Evolutionary conservation across 2,113 vertebrate genomes (phyloP), one percentile per base, ranked within the genome.

Genomic region (Thryonomys swinderianus): DNA sequence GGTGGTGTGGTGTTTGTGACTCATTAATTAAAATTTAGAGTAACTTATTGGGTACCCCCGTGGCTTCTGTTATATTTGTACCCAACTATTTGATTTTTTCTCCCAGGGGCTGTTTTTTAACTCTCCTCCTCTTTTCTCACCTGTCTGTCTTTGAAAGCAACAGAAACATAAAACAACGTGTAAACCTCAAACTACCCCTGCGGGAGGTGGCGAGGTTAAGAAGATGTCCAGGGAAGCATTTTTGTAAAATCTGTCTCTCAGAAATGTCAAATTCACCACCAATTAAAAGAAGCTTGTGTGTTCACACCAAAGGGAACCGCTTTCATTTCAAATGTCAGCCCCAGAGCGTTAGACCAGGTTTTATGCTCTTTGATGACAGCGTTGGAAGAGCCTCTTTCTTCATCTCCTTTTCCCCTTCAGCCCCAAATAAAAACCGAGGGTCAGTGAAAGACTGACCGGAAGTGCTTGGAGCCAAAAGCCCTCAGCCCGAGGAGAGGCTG

Each of bases 1-100:
- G 80, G 57, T 92, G 87, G 84, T 93, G 91, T 95, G 94, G 79
- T 90, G 94, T 97, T 96, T 83, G 95, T 91, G 95, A 91, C 96
- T 96, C 95, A 95, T 95, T 96, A 95, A 97, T 97, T 97, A 97
- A 98, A 97, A 97, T 95, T 96, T 94, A 94, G 88, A 96, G 91
- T 81, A 95, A 94, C 95, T 96, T 95, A 84, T 86, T 91, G 94
- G 94, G 82, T 89, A 91, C 83, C 86, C 53, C 51, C 27, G 85
- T 73, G 92, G 94, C 82, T 97, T 91, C 95, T 95, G 32, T 88
- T 88, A 64, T 92, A 45, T 90, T 88, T 79, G 55, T 74, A 80
- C 37, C 66, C 90, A 94, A 74, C 30, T 45, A 86, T 76, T 83
- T 95, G 85, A 64, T 71, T 92, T 88, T n/a, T 89, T 90, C 79